phyloP scores from a whole-genome alignment of 2,797 vertebrate genomes.

The Champsocephalus esox region DNA sequence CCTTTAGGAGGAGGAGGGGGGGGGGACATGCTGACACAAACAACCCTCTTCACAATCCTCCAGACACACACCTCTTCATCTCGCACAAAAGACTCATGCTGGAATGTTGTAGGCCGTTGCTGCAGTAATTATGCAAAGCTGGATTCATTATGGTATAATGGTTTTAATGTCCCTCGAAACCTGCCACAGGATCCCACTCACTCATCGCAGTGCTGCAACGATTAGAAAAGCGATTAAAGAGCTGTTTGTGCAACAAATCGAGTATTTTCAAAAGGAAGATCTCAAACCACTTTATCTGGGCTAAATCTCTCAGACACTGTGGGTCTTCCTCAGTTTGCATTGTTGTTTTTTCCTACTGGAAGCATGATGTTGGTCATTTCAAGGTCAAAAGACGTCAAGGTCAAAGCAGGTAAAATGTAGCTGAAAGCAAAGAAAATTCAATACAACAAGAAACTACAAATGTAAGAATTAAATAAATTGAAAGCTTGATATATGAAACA shows the following conservation, averaged over 20 bases:
- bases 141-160: slow-evolving; percentile 54
- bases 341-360: background rate
- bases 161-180: slow-evolving; percentile 52
- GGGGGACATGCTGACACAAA: slow-evolving; percentile 37
- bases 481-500: too few relatives aligned
- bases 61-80: slow-evolving; percentile 35
- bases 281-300: background rate
- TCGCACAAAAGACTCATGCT: slow-evolving; percentile 32
- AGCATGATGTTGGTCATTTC: background rate
- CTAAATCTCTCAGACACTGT: background rate
- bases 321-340: background rate
- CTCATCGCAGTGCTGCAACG: slow-evolving; percentile 22
- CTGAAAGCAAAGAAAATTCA: background rate
- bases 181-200: slow-evolving; percentile 38
- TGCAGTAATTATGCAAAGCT: slow-evolving; percentile 56
- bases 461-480: too few relatives aligned
- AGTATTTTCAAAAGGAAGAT: slow-evolving; percentile 2
- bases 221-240: slow-evolving; percentile 43
- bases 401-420: background rate
- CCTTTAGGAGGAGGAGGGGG: slow-evolving; percentile 47
- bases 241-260: background rate
- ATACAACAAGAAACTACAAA: too few relatives aligned
- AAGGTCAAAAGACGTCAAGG: slow-evolving; percentile 33
- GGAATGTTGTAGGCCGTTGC: slow-evolving; percentile 35
- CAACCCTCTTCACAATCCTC: slow-evolving; percentile 32